Evolutionary conservation across 2,888 invertebrate genomes (phyloP), one percentile per base, ranked within the genome.

Genomic region (Ornithoptera alexandrae): DNA sequence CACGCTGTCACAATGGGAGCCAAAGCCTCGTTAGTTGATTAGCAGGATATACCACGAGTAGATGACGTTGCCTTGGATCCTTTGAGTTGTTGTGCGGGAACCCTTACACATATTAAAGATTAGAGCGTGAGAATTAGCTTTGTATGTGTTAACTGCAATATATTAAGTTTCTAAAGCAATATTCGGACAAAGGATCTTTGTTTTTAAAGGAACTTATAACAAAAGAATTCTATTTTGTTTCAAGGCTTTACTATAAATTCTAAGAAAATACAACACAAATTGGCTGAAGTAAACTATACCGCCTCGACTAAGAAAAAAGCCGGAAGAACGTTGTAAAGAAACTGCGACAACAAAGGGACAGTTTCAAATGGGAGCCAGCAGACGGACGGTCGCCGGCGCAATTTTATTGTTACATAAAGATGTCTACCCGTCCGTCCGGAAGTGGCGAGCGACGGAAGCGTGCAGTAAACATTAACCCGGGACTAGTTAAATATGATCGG

Each of bases 331-430:
- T 58, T 67, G 66, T 70, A 67, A 67, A 60, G 68, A 60, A 65
- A 62, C 53, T n/a, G 59, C 60, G 62, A 65, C 60, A 15, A 69
- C 69, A 70, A 69, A 70, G 65, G 39, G 68, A 68, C 30, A 63
- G 60, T 36, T 61, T 68, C 62, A 66, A 67, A 64, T 59, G 68
- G 30, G 36, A n/a, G 57, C 24, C 46, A 22, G 42, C 73, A 73
- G 74, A 75, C 76, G 65, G 58, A 67, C 71, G 73, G 76, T 70
- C 73, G 74, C 74, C 74, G 73, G 53, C 65, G 70, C 71, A 72
- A 72, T 68, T 69, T 65, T 67, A 63, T 71, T 72, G 67, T 72
- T 62, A 62, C 62, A 70, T 68, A 68, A 66, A 67, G 61, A 67
- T 46, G 65, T 62, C 69, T 46, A 50, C 50, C 39, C 20, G 62